These are phyloP conservation scores for Lasioglossum calceatum DNA, from an alignment of 2,888 invertebrate species.

Conservation along the genomic window DNA sequence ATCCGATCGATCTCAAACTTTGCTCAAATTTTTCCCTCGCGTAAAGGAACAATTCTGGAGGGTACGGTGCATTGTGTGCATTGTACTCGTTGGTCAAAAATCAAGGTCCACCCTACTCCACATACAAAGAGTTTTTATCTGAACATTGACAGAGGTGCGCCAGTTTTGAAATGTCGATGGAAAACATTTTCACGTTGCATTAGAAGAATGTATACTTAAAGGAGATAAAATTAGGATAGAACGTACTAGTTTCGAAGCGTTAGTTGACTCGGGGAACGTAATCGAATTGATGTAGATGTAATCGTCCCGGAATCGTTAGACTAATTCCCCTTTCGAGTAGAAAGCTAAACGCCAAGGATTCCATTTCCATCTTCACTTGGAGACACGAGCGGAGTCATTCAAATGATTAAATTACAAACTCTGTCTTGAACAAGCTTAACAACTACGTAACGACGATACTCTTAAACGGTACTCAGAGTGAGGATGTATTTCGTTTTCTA, in stretches of 20 bases:
- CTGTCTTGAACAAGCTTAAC: constrained; percentile 38
- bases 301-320: background rate
- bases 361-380: constrained; percentile 13
- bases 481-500: background rate
- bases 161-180: background rate
- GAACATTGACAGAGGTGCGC: background rate
- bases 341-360: constrained; percentile 8
- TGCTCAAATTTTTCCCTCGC: too few relatives aligned
- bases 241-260: background rate
- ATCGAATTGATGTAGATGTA: background rate
- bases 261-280: background rate
- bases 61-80: too few relatives aligned
- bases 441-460: constrained; percentile 11
- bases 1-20: too few relatives aligned
- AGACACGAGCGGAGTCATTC: constrained; percentile 11
- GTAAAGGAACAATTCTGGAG: too few relatives aligned
- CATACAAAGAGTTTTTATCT: background rate
- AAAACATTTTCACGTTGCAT: background rate
- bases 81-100: too few relatives aligned
- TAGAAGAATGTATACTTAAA: background rate
- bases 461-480: background rate
- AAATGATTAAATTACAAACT: constrained; percentile 36
- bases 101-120: too few relatives aligned
- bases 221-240: background rate
- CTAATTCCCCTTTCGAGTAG: constrained; percentile 20